Conservation (phyloP, 2,888 invertebrate species). For the Pristionchus entomophagus region DNA sequence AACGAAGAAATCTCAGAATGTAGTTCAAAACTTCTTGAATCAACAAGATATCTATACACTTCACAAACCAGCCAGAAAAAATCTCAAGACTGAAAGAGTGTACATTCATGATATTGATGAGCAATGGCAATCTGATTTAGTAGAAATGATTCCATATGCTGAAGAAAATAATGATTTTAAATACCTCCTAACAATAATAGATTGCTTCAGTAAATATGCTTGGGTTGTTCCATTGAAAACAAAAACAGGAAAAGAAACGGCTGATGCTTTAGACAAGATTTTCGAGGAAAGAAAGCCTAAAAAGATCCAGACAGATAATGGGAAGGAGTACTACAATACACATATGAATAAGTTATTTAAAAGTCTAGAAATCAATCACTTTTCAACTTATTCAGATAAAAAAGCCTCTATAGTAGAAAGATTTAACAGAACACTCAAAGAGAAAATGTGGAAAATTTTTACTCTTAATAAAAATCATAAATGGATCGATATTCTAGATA, state of each 20-base stretch:
- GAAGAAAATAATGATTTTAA: slow-evolving; percentile 59
- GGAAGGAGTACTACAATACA: slow-evolving; percentile 58
- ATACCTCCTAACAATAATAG: slow-evolving; percentile 51
- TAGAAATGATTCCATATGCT: slow-evolving; percentile 62
- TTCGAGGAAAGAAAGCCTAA: neutral
- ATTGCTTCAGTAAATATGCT: slow-evolving; percentile 61
- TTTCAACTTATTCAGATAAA: slow-evolving; percentile 4
- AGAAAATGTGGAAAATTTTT: slow-evolving; percentile 25
- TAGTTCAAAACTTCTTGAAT: slow-evolving; percentile 56
- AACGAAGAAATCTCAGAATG: slow-evolving; percentile 51
- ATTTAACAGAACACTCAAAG: slow-evolving; percentile 9
- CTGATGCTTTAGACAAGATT: slow-evolving; percentile 56
- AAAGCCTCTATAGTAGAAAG: slow-evolving; percentile 9
- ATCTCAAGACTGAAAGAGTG: slow-evolving; percentile 57
- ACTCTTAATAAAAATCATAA: slow-evolving; percentile 53
- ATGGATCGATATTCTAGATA: slow-evolving; percentile 57
- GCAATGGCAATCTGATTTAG: slow-evolving; percentile 64
- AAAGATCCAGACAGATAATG: slow-evolving; percentile 57
- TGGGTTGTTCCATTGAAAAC: slow-evolving; percentile 59
- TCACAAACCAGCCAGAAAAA: slow-evolving; percentile 60
- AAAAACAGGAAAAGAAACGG: slow-evolving; percentile 62
- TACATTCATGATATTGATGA: slow-evolving; percentile 56
- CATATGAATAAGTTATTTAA: slow-evolving; percentile 56
- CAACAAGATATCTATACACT: slow-evolving; percentile 61
- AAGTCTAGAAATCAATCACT: slow-evolving; percentile 53